Base-by-base conservation (phyloP, 2,797 vertebrate species). In the Melanotaenia pygmaea region DNA sequence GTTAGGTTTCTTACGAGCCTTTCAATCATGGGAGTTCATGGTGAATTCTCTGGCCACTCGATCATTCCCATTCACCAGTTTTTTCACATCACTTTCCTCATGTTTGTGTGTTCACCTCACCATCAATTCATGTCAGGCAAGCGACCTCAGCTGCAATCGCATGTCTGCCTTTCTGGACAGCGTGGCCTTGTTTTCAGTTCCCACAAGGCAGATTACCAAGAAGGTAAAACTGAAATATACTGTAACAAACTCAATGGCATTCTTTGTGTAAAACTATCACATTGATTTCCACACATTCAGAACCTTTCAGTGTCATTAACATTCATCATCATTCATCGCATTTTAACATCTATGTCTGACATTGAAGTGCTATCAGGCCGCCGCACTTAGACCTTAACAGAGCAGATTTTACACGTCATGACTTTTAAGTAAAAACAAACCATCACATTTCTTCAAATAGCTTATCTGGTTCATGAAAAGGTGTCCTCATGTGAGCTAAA, bases 141-240 rank as follows among this genome's bases (percentile, higher is more conserved):
- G 82, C 80, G 95, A 97, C 88, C 91, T 93, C 88, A 91, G 83
- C 86, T 82, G 92, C 93, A 96, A 96, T 94, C 96, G 97, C 91
- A 96, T 96, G 92, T 98, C 96, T 84, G 95, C 96, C 87, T 96
- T 93, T 95, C 90, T 97, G 80, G 96, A 97, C 94, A 94, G 93
- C 82, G 79, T 94, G 91, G 92, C 94, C 93, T 95, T 91, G 90
- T 93, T 92, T 86, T 90, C 93, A 59, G 91, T 93, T 88, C 95
- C 95, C 79, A 88, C 90, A 68, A 95, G 96, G 92, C 94, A 93
- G 84, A 93, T 96, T 88, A 87, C 93, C 68, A 96, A 93, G 86
- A 98, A 98, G 97, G 97, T 98, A 98, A 96, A 90, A 88, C 66
- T 75, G 74, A 62, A 67, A 76, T 80, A 40, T 20, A 59, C 64